These are phyloP conservation scores for Tyrannus savana DNA, from an alignment of 2,113 vertebrate genomes.

Conservation along the genomic window DNA sequence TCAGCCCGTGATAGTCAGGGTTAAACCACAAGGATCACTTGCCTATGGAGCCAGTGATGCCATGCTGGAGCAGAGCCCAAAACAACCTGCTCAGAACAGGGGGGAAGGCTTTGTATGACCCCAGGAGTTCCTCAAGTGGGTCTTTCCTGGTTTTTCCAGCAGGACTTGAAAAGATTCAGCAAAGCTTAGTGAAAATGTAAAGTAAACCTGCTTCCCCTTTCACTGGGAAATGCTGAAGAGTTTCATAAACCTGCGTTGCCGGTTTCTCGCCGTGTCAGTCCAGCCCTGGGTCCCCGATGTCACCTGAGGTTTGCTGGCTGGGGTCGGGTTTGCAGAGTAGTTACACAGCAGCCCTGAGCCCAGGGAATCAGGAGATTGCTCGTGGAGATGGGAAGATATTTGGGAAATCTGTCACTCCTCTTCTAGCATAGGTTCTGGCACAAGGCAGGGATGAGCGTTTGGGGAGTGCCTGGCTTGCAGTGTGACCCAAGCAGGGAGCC, in stretches of 20 bases:
- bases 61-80: not conserved
- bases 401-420: not conserved
- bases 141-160: not conserved
- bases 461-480: not conserved
- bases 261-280: not conserved
- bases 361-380: not conserved
- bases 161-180: not conserved
- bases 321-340: not conserved
- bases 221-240: not conserved
- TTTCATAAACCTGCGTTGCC: not conserved
- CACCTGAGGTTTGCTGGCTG: not conserved
- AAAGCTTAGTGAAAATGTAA: not conserved
- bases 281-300: not conserved
- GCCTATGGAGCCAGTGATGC: not conserved
- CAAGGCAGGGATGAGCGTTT: not conserved
- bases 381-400: not conserved
- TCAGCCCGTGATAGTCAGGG: not conserved
- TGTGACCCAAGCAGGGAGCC: not conserved
- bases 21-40: not conserved
- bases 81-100: not conserved
- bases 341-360: not conserved
- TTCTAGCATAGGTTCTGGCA: not conserved
- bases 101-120: not conserved
- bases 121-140: not conserved
- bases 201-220: not conserved